Conservation (phyloP, 2,888 invertebrate genomes). For the Stomorhina lunata region DNA sequence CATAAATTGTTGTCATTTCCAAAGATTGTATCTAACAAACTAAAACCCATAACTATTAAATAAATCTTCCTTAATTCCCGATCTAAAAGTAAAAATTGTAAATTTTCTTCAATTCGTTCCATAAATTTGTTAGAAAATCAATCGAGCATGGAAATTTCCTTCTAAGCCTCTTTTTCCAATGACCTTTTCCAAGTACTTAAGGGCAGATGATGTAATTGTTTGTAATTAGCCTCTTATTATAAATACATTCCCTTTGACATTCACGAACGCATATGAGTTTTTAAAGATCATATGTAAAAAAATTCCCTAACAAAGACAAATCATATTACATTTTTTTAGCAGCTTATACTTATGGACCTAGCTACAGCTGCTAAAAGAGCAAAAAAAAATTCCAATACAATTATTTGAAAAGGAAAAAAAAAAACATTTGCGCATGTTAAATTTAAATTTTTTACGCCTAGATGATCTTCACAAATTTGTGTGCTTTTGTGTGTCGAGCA, state of each 20-base stretch:
- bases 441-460: slow-evolving; percentile 69
- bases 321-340: slow-evolving; percentile 32
- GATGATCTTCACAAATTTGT: slow-evolving; percentile 54
- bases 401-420: not conserved
- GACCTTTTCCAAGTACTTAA: slow-evolving; percentile 17
- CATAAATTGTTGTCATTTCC: no score
- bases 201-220: slow-evolving; percentile 53
- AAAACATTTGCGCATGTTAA: slow-evolving; percentile 68
- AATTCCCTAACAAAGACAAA: not conserved
- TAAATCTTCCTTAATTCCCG: no score
- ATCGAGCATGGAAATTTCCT: slow-evolving; percentile 31
- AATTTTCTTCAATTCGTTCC: not conserved
- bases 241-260: slow-evolving; percentile 9
- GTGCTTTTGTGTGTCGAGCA: not conserved
- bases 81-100: no score
- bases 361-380: slow-evolving; percentile 57
- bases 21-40: no score
- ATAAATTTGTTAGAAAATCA: slow-evolving; percentile 33
- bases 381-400: slow-evolving; percentile 2
- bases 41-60: no score
- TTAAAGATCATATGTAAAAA: not conserved
- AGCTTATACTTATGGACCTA: slow-evolving; percentile 35
- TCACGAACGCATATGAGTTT: not conserved
- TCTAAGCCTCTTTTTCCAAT: not conserved
- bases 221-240: slow-evolving; percentile 26